Percentiles rank a stretch among this genome's conserved stretches.
Conservation (phyloP, 2,797 vertebrate species). For the Coregonus sp. region DNA sequence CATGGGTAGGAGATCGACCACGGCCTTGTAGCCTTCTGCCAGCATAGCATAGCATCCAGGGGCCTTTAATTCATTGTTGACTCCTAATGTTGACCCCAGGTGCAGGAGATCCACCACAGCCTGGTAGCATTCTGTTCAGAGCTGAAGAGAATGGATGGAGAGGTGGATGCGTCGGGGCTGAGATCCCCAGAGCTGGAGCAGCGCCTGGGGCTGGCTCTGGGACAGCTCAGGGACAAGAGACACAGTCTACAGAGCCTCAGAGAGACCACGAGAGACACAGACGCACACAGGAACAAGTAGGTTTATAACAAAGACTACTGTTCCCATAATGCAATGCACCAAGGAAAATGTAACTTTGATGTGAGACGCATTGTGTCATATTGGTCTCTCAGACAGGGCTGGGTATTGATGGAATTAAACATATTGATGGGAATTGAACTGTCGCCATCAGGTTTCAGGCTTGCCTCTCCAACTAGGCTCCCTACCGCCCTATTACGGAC, state of each 20-base stretch:
- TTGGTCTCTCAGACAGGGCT: neutral
- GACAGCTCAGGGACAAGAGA: conserved; percentile 67
- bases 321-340: neutral
- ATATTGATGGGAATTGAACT: neutral
- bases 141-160: conserved; percentile 69
- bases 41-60: neutral
- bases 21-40: conserved; percentile 68
- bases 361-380: neutral
- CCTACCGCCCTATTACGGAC: no score
- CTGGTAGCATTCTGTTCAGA: conserved; percentile 72
- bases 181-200: conserved; percentile 60
- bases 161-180: conserved; percentile 52
- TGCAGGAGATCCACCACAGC: conserved; percentile 71
- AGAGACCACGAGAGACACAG: conserved; percentile 57
- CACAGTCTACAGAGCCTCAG: conserved; percentile 58
- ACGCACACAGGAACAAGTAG: conserved; percentile 64
- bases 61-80: no score
- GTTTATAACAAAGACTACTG: neutral
- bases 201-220: conserved; percentile 60
- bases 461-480: neutral
- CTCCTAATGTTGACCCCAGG: conserved; percentile 45
- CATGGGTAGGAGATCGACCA: conserved; percentile 74
- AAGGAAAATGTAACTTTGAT: neutral
- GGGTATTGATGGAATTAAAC: neutral
- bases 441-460: neutral